Percentiles rank a stretch among this genome's conserved stretches.
phyloP scores from a whole-genome alignment of 2,797 vertebrate species.

The Geotrypetes seraphini region DNA sequence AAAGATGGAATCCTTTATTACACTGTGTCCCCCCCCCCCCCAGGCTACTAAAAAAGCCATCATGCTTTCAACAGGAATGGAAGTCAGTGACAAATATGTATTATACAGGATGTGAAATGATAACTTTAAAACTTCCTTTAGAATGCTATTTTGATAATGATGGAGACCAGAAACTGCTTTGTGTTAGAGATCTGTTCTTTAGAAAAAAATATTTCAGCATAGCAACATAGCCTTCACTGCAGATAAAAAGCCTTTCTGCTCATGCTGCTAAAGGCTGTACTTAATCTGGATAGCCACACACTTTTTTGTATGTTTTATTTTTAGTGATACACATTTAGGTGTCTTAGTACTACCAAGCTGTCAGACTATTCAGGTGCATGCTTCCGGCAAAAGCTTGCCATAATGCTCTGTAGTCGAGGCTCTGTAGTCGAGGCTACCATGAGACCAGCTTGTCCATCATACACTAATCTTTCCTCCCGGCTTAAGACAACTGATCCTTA shows the following conservation, averaged over 20 bases:
- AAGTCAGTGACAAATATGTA: constrained; percentile 1
- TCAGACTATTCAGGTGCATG: too few relatives aligned
- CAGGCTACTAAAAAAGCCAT: constrained; percentile 5
- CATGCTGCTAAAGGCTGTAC: too few relatives aligned
- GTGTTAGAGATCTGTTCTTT: background rate
- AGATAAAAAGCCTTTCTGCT: background rate
- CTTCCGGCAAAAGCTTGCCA: too few relatives aligned
- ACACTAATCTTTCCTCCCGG: too few relatives aligned
- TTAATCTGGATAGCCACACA: too few relatives aligned
- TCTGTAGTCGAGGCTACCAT: too few relatives aligned
- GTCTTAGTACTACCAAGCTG: too few relatives aligned
- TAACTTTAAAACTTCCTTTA: constrained; percentile 9
- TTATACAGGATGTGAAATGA: constrained; percentile 14
- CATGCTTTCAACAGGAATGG: constrained; percentile 4
- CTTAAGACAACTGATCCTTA: too few relatives aligned
- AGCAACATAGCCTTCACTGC: background rate
- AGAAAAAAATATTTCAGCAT: background rate
- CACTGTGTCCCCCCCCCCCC: background rate
- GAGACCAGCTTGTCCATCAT: too few relatives aligned
- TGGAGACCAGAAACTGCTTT: constrained; percentile 4
- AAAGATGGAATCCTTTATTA: background rate
- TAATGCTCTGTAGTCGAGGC: too few relatives aligned
- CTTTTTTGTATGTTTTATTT: too few relatives aligned
- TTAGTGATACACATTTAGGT: too few relatives aligned
- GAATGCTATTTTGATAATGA: background rate